Evolutionary conservation across 2,797 vertebrate genomes (phyloP), one percentile per base, ranked within the genome.

Genomic region (Eulemur albifrons): DNA sequence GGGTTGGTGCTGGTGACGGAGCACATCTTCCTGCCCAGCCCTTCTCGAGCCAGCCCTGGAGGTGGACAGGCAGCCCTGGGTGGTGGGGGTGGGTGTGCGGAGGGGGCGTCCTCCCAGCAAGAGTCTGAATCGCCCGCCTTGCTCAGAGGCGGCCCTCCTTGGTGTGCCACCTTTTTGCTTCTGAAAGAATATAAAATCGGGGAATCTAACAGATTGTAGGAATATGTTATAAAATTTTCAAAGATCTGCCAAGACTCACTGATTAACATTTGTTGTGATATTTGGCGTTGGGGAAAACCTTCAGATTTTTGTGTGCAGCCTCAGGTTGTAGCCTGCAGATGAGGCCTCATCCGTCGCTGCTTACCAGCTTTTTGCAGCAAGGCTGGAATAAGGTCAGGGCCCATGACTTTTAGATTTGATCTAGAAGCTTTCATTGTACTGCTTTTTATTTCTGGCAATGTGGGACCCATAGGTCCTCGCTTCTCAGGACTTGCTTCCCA

Each of bases 71-170:
- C 30, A 32, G 65, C 27, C 4, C 12, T 3, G 10, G 10, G 59
- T 7, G 6, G 7, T 7, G 10, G 48, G 27, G 3, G 17, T 6
- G 5, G 25, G 30, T 0, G 38, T 27, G 82, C 0, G 21, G 20
- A 30, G 10, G 43, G 48, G 9, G 7, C 4, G 6, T 11, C 12
- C 32, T 21, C 20, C 27, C 57, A 4, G 14, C 2, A 13, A 6
- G 77, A 73, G 67, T 23, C 14, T 25, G 59, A 40, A 2, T 4
- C 18, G 3, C 52, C 48, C 17, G 14, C 54, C 1, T 38, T 48
- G 10, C n/a, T 67, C 70, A 48, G 52, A 38, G 30, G 25, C 2
- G 15, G 23, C 4, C 10, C n/a, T 65, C 48, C 23, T 67, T 65
- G 27, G 14, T 40, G 2, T 4, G 7, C 50, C 21, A 35, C 1